Base-by-base conservation (phyloP, 2,888 invertebrate genomes). In the Clanis bilineata region DNA sequence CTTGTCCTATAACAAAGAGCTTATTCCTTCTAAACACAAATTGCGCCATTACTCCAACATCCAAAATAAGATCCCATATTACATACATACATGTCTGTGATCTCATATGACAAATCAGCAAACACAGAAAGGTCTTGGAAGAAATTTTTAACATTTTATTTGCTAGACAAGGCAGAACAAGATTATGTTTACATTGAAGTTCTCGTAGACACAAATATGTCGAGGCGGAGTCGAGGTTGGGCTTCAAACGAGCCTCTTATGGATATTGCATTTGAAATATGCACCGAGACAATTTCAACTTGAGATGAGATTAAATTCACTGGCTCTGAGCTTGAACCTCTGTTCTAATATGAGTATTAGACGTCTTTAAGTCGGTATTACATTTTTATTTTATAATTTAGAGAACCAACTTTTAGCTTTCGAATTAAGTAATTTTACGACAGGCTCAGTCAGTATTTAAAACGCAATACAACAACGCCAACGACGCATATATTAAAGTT, bases 211-310 rank as follows among this genome's bases (percentile, higher is more conserved):
- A n/a, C 23, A 15, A n/a, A n/a, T 10, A 39, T 12, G 22, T 22
- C 0, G 44, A n/a, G n/a, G 32, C 18, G 28, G 51, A n/a, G 18
- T 1, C 9, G 28, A 28, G 47, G 18, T 3, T n/a, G 18, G 28
- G 51, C 2, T 44, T 25, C 51, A 51, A 51, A 51, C 51, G 51
- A 41, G 51, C 51, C 32, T 51, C 51, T 51, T 51, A 51, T 51
- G 32, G 51, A 51, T 51, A 51, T 51, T 51, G 51, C 51, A 32
- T 51, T 18, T 51, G 51, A 51, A 51, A 51, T 32, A 51, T 51
- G 51, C 51, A 51, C 32, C 32, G 51, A 45, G 45, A 18, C 51
- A 28, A 51, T 28, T 28, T 51, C 15, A 51, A 28, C 51, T 32
- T 9, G 28, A 51, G 28, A 32, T 15, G 5, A 51, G 51, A 51